These are phyloP conservation scores for Papilio polyxenes DNA, from an alignment of 1,140 invertebrate species.

Conservation along the genomic window DNA sequence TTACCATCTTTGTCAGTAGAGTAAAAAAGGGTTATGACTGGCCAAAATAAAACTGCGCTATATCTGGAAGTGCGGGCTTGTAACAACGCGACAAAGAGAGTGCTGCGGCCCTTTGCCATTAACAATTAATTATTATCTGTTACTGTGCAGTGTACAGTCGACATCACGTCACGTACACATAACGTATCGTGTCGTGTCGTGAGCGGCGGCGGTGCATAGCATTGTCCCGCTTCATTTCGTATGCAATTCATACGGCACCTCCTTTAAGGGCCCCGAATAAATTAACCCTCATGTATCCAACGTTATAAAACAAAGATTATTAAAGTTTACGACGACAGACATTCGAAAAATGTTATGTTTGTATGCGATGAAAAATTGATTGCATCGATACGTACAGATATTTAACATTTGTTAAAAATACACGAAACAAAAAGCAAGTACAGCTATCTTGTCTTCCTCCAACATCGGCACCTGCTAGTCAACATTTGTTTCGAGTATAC, in stretches of 20 bases:
- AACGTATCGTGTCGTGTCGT: constrained; percentile 53
- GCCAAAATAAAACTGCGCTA: not conserved
- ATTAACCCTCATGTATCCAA: not conserved
- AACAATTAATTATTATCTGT: constrained; percentile 64
- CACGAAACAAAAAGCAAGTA: too few species aligned
- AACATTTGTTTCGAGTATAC: too few species aligned
- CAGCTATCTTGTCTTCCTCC: too few species aligned
- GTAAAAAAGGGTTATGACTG: not conserved
- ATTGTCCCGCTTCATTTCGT: constrained; percentile 58
- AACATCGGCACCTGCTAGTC: too few species aligned
- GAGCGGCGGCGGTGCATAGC: constrained; percentile 54
- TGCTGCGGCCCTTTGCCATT: constrained; percentile 46
- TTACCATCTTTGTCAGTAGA: too few species aligned
- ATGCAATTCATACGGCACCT: constrained; percentile 38
- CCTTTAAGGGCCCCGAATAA: constrained; percentile 18
- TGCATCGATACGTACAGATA: too few species aligned
- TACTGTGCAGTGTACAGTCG: constrained; percentile 40
- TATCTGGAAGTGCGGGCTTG: not conserved
- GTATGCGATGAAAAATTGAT: not conserved
- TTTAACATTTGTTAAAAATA: too few species aligned
- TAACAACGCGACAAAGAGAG: not conserved
- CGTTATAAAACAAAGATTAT: constrained; percentile 2
- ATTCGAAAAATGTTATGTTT: not conserved
- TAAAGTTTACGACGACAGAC: not conserved
- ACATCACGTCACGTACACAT: constrained; percentile 69